Evolutionary conservation across 2,797 vertebrate species (phyloP), one percentile per base, ranked within the genome.

Genomic region (Pagetopsis macropterus): DNA sequence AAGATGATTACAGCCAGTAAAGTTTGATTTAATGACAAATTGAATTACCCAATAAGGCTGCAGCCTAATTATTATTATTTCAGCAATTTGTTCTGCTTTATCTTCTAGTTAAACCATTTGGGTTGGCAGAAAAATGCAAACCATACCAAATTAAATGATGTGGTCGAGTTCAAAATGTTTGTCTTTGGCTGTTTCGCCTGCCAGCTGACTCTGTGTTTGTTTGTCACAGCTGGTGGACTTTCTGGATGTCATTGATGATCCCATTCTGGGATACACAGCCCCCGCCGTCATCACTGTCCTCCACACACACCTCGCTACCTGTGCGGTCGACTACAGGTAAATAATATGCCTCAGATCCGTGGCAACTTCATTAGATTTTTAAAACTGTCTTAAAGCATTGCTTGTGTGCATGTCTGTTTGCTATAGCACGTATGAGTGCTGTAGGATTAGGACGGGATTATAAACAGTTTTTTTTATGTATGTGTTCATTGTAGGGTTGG

Each of bases 281-380:
- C 96, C 97, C 1, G 94, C 95, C 0, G 94, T 97, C 85, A 97
- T 98, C 81, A 98, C 97, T 1, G 85, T 98, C 70, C 94, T 97
- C 14, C 97, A 98, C 88, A 96, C 96, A 9, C 96, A 98, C 84
- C 94, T 97, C 4, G 94, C 96, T 68, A 95, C 95, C 79, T 98
- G 97, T 31, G 96, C 97, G 0, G 94, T 98, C 23, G 97, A 98
- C 85, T 98, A 97, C 93, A 95, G 97, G 97, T 98, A 86, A 11
- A 33, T 4, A 52, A 21, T 45, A 27, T 37, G 33, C 50, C 50
- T 51, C 11, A 51, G 11, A 51, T 51, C 50, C 23, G 50, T 13
- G 23, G 50, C 50, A 51, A 51, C 50, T 51, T 5, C 21, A 51
- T 51, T 11, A 5, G 21, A 19, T 21, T 51, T 51, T 51, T 21